These are phyloP conservation scores for Odocoileus hemionus DNA, from an alignment of 2,113 vertebrate species.

Conservation along the genomic window DNA sequence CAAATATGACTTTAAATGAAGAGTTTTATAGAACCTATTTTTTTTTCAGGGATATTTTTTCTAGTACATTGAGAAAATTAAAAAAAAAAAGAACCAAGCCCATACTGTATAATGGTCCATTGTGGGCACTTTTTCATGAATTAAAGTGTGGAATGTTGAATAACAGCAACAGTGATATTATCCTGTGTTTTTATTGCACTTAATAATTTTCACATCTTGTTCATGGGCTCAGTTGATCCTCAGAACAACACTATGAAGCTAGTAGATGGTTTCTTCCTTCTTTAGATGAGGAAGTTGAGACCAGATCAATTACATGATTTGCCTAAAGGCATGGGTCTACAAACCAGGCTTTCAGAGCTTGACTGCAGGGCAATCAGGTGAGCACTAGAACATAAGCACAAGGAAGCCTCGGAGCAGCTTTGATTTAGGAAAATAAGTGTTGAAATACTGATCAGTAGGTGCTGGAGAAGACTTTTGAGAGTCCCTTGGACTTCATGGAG, in stretches of 20 bases:
- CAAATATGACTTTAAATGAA: background rate
- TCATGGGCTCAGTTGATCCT: background rate
- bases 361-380: background rate
- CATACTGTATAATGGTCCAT: background rate
- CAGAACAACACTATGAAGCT: background rate
- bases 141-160: background rate
- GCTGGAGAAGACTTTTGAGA: background rate
- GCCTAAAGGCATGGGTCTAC: background rate
- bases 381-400: background rate
- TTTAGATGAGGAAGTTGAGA: background rate
- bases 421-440: background rate
- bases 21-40: background rate
- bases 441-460: background rate
- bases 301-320: background rate
- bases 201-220: background rate
- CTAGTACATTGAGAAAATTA: background rate
- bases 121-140: background rate
- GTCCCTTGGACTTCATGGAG: background rate
- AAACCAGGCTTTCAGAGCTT: background rate
- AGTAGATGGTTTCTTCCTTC: background rate
- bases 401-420: background rate
- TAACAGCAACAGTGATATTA: background rate
- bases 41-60: slow-evolving; percentile 2
- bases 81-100: background rate
- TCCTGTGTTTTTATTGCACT: background rate